phyloP scores from a whole-genome alignment of 2,888 invertebrate genomes.

The Caenorhabditis auriculariae region DNA sequence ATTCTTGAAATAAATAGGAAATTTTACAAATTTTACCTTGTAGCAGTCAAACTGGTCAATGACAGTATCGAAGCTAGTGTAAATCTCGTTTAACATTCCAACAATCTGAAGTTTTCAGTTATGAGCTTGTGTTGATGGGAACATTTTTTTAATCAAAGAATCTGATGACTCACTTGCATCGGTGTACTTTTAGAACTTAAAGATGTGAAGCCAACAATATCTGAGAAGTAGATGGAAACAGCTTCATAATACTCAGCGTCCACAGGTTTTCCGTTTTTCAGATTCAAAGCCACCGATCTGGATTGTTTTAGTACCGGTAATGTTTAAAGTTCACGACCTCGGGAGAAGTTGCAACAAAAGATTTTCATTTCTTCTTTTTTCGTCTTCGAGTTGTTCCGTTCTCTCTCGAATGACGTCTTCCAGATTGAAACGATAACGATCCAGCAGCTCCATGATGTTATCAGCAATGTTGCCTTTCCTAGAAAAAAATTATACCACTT shows the following conservation, averaged over 20 bases:
- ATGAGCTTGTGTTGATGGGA: not conserved
- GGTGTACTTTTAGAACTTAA: constrained; percentile 45
- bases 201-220: constrained; percentile 48
- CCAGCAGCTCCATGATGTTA: constrained; percentile 97
- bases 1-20: not conserved
- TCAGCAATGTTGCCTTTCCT: constrained; percentile 94
- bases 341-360: constrained; percentile 75
- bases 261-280: constrained; percentile 41
- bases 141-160: not conserved
- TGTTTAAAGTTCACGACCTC: constrained; percentile 64
- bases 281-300: constrained; percentile 31
- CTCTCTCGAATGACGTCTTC: constrained; percentile 89
- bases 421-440: constrained; percentile 91
- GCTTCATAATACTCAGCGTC: constrained; percentile 38
- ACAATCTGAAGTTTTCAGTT: constrained; percentile 76
- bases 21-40: constrained; percentile 31
- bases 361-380: constrained; percentile 74
- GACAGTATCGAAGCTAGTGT: constrained; percentile 84
- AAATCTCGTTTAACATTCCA: constrained; percentile 82
- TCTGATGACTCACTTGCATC: constrained; percentile 10
- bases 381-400: constrained; percentile 86
- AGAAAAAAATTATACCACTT: constrained; percentile 54
- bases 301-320: not conserved
- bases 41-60: constrained; percentile 68
- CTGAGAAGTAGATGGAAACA: constrained; percentile 46